These are phyloP conservation scores for Odontomachus brunneus DNA, from an alignment of 1,140 invertebrate species.

Conservation along the genomic window DNA sequence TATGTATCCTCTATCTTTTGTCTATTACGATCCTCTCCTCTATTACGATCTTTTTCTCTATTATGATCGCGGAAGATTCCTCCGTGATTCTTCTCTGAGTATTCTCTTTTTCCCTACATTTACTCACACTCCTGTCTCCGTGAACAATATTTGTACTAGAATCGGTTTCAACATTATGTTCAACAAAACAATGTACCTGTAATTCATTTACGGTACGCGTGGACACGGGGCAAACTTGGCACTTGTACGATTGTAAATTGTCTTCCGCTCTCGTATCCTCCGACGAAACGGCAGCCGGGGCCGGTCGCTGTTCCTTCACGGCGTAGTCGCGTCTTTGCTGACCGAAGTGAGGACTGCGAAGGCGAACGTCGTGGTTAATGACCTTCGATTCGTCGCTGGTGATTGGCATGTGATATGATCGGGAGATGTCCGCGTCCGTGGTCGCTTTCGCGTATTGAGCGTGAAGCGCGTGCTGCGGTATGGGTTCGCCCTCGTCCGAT, in stretches of 20 bases:
- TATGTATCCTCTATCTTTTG: conserved; percentile 75
- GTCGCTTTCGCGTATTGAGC: conserved; percentile 59
- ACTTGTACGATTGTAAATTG: conserved; percentile 76
- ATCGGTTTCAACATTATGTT: conserved; percentile 77
- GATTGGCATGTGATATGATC: conserved; percentile 78
- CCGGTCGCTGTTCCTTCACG: conserved; percentile 46
- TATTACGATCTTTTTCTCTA: conserved; percentile 68
- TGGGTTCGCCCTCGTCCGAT: conserved; percentile 82
- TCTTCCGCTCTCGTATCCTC: conserved; percentile 60
- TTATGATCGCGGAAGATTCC: conserved; percentile 47
- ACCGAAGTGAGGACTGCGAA: conserved; percentile 68
- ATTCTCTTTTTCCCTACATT: conserved; percentile 73
- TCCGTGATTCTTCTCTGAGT: conserved; percentile 72
- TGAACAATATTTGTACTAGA: conserved; percentile 69
- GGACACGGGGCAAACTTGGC: conserved; percentile 78
- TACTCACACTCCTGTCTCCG: conserved; percentile 48
- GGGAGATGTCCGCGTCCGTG: conserved; percentile 60
- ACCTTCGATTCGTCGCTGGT: conserved; percentile 68
- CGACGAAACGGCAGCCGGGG: conserved; percentile 16
- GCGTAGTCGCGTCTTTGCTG: conserved; percentile 63
- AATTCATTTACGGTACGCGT: conserved; percentile 78
- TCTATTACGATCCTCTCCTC: conserved; percentile 68
- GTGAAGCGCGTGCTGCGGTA: conserved; percentile 73
- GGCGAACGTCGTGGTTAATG: conserved; percentile 59
- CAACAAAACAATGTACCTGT: conserved; percentile 81